Evolutionary conservation across 2,888 invertebrate species (phyloP).

Genomic region (Petrolisthes manimaculis): DNA sequence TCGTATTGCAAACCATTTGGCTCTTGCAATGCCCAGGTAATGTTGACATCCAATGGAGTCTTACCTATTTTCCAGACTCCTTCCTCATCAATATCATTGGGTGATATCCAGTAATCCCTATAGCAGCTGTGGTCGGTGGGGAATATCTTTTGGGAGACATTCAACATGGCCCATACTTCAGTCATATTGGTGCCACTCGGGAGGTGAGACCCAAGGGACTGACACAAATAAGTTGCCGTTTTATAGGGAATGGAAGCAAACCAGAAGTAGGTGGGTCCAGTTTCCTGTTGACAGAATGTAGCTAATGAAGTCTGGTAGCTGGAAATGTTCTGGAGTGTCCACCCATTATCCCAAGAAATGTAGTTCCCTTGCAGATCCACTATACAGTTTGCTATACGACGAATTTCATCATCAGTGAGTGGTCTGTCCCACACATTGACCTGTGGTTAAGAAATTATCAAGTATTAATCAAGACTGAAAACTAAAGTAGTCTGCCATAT

Average conservation of each 20-base stretch:
- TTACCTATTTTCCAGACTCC: slow-evolving; percentile 45
- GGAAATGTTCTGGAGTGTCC: slow-evolving; percentile 46
- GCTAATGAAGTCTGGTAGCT: slow-evolving; percentile 34
- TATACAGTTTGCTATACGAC: slow-evolving; percentile 40
- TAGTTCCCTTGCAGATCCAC: slow-evolving; percentile 60
- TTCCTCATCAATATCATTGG: slow-evolving; percentile 46
- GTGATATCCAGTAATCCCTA: slow-evolving; percentile 29
- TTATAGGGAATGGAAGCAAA: slow-evolving; percentile 36
- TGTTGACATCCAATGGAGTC: neutral
- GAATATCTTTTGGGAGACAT: neutral
- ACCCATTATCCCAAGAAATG: slow-evolving; percentile 60
- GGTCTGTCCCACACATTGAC: slow-evolving; percentile 62
- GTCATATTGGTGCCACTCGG: slow-evolving; percentile 13
- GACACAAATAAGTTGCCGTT: slow-evolving; percentile 53
- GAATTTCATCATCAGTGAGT: slow-evolving; percentile 39
- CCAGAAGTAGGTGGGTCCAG: slow-evolving; percentile 45
- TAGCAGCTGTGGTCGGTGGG: slow-evolving; percentile 27
- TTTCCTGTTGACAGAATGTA: slow-evolving; percentile 45
- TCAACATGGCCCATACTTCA: slow-evolving; percentile 20
- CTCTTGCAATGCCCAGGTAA: slow-evolving; percentile 51
- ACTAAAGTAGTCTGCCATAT: too few species aligned
- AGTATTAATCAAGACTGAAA: too few species aligned
- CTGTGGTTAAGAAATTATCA: slow-evolving; percentile 12
- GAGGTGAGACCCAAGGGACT: slow-evolving; percentile 48
- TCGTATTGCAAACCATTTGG: slow-evolving; percentile 62